Evolutionary conservation across 2,113 vertebrate species (phyloP).

Genomic region (Indicator maculatus): DNA sequence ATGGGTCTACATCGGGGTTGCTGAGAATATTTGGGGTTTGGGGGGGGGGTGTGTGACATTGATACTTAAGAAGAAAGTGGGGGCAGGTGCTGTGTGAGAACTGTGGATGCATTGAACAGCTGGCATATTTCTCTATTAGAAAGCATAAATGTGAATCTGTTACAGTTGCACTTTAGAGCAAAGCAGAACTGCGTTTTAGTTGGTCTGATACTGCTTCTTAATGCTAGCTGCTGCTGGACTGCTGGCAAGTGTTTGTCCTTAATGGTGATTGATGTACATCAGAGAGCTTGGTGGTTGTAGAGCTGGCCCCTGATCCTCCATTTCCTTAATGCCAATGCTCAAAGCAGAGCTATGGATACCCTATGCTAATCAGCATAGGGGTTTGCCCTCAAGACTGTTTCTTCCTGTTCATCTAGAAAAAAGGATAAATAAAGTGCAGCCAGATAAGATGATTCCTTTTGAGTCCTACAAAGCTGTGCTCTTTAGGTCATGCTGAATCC

Average conservation of each 20-base stretch:
- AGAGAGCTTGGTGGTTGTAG: background rate
- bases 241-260: background rate
- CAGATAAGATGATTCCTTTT: background rate
- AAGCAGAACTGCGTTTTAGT: background rate
- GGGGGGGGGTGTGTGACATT: background rate
- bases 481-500: background rate
- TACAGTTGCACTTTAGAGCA: background rate
- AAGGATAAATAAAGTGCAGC: background rate
- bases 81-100: background rate
- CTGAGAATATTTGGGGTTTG: background rate
- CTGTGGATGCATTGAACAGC: background rate
- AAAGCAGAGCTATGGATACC: background rate
- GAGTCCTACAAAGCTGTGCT: background rate
- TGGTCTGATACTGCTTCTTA: background rate
- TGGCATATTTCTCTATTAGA: background rate
- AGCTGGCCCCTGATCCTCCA: background rate
- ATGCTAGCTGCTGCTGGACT: background rate
- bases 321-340: background rate
- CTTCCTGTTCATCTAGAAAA: background rate
- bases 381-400: background rate
- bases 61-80: accelerated
- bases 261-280: background rate
- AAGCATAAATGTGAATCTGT: background rate
- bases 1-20: background rate
- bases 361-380: background rate